phyloP scores from a whole-genome alignment of 2,888 invertebrate species.

The Chrysolina oricalcia region DNA sequence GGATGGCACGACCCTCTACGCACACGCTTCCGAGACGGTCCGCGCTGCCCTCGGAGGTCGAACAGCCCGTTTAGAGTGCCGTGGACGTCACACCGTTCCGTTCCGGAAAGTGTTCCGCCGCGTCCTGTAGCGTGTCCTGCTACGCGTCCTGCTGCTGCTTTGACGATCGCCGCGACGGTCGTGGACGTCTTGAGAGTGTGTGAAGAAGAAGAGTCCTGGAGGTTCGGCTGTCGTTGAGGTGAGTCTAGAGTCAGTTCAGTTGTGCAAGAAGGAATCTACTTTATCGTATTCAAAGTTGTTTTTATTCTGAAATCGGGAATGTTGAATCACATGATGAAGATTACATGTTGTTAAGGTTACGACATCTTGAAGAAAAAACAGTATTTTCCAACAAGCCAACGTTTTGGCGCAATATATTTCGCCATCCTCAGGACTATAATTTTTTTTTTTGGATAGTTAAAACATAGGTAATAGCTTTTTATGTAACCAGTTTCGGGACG shows the following conservation, averaged over 20 bases:
- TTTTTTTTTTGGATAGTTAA: too few species aligned
- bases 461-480: too few species aligned
- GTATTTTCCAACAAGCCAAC: too few species aligned
- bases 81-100: constrained; percentile 56
- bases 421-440: too few species aligned
- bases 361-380: too few species aligned
- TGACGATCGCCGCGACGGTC: constrained; percentile 7
- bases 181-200: constrained; percentile 2
- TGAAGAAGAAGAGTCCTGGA: background rate
- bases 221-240: background rate
- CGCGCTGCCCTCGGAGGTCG: constrained; percentile 56
- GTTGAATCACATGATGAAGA: background rate
- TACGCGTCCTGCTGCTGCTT: background rate
- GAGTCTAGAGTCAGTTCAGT: background rate
- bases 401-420: too few species aligned
- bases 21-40: constrained; percentile 57
- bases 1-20: constrained; percentile 61
- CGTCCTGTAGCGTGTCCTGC: constrained; percentile 32
- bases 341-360: too few species aligned
- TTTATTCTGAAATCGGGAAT: too few species aligned
- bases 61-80: constrained; percentile 56
- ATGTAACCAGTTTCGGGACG: too few species aligned
- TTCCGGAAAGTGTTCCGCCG: constrained; percentile 51
- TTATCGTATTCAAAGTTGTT: too few species aligned
- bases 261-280: too few species aligned